Evolutionary conservation across 2,797 vertebrate species (phyloP), one percentile per base, ranked within the genome.

Genomic region (Knipowitschia caucasica): DNA sequence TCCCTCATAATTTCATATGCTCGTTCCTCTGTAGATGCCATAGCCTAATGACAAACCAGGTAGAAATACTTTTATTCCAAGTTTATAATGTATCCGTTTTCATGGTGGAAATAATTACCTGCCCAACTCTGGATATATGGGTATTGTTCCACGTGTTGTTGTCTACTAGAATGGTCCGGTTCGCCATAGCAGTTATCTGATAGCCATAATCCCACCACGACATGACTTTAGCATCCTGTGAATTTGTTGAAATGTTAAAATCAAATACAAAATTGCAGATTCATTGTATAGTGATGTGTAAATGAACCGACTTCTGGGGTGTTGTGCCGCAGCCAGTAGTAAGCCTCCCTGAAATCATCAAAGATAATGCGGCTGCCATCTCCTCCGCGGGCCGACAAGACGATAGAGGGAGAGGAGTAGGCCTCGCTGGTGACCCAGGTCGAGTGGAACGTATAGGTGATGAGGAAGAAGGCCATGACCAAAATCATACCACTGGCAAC

Each of bases 121-220:
- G 97, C 25, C 97, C 97, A 0, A 99, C 97, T 34, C 97, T 91
- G 61, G 97, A 99, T 83, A 99, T 99, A 76, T 99, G 97, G 0
- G 97, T 99, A 81, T 99, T 99, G 84, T 99, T 99, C 97, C 97
- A 99, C 0, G 97, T 99, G 84, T 99, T 99, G 80, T 99, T 99
- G 80, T 99, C 97, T 59, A 99, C 97, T 58, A 99, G 81, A 80
- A 99, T 99, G 1, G 97, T 99, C 66, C 97, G 90, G 81, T 99
- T 99, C 10, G 97, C 97, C 96, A 99, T 99, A 21, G 97, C 97
- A 0, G 97, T 99, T 67, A 99, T 99, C 82, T 99, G 97, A 77
- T 99, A 99, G 1, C 97, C 97, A 1, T 99, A 99, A 89, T 99
- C 97, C 97, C 97, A 99, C 97, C 97, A 99, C 0, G 97, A 99